Base-by-base conservation (phyloP, 2,797 vertebrate species). In the Siniperca obscura region DNA sequence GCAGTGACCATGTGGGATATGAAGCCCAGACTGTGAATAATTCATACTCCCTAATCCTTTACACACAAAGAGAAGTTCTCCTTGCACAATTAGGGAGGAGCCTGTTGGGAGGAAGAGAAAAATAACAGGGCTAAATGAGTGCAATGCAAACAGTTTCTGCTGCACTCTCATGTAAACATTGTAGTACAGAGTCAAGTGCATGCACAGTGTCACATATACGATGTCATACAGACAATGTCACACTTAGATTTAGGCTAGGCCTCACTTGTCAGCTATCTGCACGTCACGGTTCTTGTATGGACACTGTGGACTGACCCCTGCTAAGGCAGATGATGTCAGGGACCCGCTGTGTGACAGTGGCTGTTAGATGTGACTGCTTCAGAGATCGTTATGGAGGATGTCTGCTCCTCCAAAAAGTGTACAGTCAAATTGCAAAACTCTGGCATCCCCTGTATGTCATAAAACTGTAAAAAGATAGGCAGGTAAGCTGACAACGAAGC, bases 41-140 rank as follows among this genome's bases (percentile, higher is more conserved):
- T 92, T 92, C 76, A 92, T 89, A 82, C 81, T 74, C 69, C 5
- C 78, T 87, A 91, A 94, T 93, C 87, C 88, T 86, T 36, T 13
- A 40, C 48, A 50, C 59, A 80, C 74, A 82, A 81, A 91, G 82
- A 75, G 67, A 83, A 75, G 73, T 83, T 88, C 72, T 83, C 70
- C 75, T 83, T 62, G 57, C 76, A 62, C 30, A 4, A 78, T 78
- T 71, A 74, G 60, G 79, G 74, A 64, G 87, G 80, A 82, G 80
- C 38, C 56, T 46, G 46, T 22, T 76, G 36, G 11, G 74, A 30
- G 38, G 57, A 25, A 38, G 68, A 66, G 25, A 75, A 82, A 77
- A 83, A 85, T 73, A 82, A 70, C 81, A 76, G 72, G 52, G 61
- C 50, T 69, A 40, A 48, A 56, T 19, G 12, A 76, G 80, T 16